Evolutionary conservation across 2,113 vertebrate genomes (phyloP), one percentile per base, ranked within the genome.

Genomic region (Ailurus styani): DNA sequence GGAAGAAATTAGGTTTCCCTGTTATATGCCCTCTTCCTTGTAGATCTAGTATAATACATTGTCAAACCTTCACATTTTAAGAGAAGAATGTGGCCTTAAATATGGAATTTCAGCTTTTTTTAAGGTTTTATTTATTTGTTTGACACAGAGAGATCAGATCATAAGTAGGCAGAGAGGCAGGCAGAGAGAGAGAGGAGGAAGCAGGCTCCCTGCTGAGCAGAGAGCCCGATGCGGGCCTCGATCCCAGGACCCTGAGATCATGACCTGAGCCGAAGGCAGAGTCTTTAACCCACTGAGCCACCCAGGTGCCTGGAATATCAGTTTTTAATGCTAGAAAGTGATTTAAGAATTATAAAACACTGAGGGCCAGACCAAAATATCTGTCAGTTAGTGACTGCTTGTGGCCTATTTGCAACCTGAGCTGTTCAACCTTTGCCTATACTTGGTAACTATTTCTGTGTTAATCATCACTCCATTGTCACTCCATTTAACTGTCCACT

Each of bases 261-360:
- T 45, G 45, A 45, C 45, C 45, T 45, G 45, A 45, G 45, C 45
- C 7, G 5, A 45, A 45, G 45, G 45, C 45, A 45, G 45, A 45
- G 45, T 5, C 45, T 45, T 45, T 45, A 50, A 50, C 47, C 47
- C 7, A 50, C 47, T 50, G 47, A 50, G 47, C 47, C 47, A 50
- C 47, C 47, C 47, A 50, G 47, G 47, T 12, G 47, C 47, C 45
- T 45, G 45, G 90, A 88, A 91, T 93, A 68, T 82, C 50, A 90
- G 54, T 90, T 87, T 87, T 87, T 84, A 96, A 85, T 50, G 18
- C 37, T 87, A 84, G 66, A 23, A 86, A 60, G 29, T 62, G 55
- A 95, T 96, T 87, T 29, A 50, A 94, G 84, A 84, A 57, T 72
- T 89, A 25, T 85, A 87, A 90, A 90, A 83, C 62, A 64, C 27